These are phyloP conservation scores for Pangasianodon hypophthalmus DNA, from an alignment of 2,113 vertebrate genomes.

Conservation along the genomic window DNA sequence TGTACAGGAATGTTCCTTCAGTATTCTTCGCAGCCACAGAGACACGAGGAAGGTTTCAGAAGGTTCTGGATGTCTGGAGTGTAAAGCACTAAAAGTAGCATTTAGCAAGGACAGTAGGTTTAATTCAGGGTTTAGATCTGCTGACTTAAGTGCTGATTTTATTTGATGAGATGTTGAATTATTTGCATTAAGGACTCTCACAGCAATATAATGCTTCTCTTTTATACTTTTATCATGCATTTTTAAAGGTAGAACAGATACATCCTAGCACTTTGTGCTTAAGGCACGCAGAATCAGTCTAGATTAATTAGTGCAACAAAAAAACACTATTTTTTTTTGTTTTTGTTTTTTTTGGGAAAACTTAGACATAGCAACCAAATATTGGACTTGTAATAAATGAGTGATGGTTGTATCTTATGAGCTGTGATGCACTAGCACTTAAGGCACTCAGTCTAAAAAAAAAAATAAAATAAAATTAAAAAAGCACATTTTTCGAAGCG, in stretches of 20 bases:
- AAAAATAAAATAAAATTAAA: neutral
- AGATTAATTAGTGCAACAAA: neutral
- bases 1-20: slow-evolving; percentile 82
- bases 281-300: neutral
- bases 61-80: slow-evolving; percentile 5
- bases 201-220: neutral
- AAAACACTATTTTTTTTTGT: no score
- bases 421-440: neutral
- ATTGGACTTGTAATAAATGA: neutral
- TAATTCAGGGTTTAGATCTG: neutral
- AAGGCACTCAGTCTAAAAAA: neutral
- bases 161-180: neutral
- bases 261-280: neutral
- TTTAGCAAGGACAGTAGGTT: neutral
- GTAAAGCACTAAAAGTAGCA: neutral
- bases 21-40: slow-evolving; percentile 57
- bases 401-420: neutral
- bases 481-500: neutral
- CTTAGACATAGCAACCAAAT: neutral
- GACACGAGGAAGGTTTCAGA: slow-evolving; percentile 28
- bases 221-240: neutral
- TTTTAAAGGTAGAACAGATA: neutral
- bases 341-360: neutral
- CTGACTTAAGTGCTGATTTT: neutral
- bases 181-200: neutral